Evolutionary conservation across 2,797 vertebrate species (phyloP), one percentile per base, ranked within the genome.

Genomic region (Hipposideros larvatus): DNA sequence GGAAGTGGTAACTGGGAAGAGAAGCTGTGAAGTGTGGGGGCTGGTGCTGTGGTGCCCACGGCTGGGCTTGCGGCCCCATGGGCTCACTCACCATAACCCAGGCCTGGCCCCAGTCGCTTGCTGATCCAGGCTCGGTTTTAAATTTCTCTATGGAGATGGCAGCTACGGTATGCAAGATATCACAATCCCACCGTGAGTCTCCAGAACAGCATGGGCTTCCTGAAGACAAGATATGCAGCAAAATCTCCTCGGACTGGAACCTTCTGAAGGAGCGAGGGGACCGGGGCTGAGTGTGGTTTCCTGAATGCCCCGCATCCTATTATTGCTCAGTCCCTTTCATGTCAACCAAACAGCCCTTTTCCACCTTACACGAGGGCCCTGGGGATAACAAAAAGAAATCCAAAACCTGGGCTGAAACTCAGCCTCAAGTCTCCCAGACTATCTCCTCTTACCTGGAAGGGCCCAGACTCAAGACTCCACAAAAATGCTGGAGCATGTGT

Each of bases 141-240:
- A 59, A 68, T 91, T 91, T 93, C 91, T 43, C 4, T 28, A 6
- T 34, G 84, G 74, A 63, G 22, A 86, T 34, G 73, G 74, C 55
- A 85, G 75, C 84, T 41, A 31, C 0, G 5, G 57, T 57, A 19
- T 51, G 16, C 85, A 59, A 80, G 8, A 19, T 43, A 53, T 75
- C 48, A 22, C 28, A 53, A 41, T 70, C 46, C 61, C 14, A 16
- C 18, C 7, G 24, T 73, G 59, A 16, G 14, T 14, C 74, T 86
- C 46, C 37, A 43, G 68, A 70, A 63, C 78, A 90, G 85, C 59
- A n/a, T n/a, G 73, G 34, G 74, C 37, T 8, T 46, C 43, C 70
- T 57, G 48, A 92, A 95, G 92, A 80, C 53, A 21, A 91, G 74
- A 70, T 10, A 19, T 1, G 11, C 26, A 15, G 43, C 26, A 11